Evolutionary conservation across 2,888 invertebrate species (phyloP), one percentile per base, ranked within the genome.

Genomic region (Callosobruchus maculatus): DNA sequence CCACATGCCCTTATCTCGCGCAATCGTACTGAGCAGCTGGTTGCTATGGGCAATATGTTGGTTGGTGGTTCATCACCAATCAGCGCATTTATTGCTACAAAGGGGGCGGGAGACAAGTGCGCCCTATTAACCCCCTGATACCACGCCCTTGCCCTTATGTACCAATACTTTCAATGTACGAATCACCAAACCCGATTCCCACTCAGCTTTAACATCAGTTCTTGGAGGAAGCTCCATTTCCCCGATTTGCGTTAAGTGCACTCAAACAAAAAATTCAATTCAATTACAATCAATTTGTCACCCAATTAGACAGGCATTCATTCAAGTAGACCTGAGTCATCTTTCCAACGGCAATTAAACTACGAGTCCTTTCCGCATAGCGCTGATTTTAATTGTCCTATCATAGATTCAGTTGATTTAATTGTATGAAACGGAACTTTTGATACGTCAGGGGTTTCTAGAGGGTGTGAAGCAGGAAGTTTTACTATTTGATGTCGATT

Each of bases 331-430:
- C 73, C 73, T 73, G 70, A 73, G 73, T 73, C 31, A 73, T 73
- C 71, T 68, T 68, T 49, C 67, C 31, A 73, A 68, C 70, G 70
- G 73, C 70, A 73, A 73, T 73, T 73, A 71, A 73, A 73, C 68
- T 70, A n/a, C n/a, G 67, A 73, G 22, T 71, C 69, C 30, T 73
- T 68, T 22, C 26, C 70, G 21, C 70, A 49, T 69, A 66, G 70
- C 70, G 72, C 69, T 70, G 66, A 70, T 31, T 73, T n/a, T 70
- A 73, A 73, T 73, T 70, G 70, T 22, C 22, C 70, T 67, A 72
- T 69, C 72, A 49, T 68, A 69, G 49, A 22, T 68, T 30, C 69
- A 72, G 66, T 69, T 72, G 49, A 70, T 70, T 70, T 70, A 21
- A 70, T 49, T 49, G 5, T 30, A 13, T 5, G 49, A 49, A 49